Base-by-base conservation (phyloP, 1,140 invertebrate genomes). In the Pseudobourletiella spinata region DNA sequence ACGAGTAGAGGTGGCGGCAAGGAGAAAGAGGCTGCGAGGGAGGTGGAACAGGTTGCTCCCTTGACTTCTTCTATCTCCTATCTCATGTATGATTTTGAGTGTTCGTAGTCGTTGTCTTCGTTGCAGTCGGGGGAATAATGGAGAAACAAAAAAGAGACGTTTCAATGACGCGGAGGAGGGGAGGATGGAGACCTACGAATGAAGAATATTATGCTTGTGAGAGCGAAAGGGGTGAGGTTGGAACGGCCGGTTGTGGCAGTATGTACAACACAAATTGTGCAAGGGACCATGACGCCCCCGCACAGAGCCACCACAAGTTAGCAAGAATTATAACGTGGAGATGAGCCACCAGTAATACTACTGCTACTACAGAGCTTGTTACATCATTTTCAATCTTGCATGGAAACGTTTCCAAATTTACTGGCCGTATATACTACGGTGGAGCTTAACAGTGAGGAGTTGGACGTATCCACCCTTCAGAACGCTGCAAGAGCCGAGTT, bases 271-370 rank as follows among this genome's bases (percentile, higher is more conserved):
- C 14, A 28, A 30, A 52, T 60, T 60, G 59, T 52, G 59, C 59
- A 61, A 43, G 59, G 35, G 59, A 35, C 25, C 59, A 56, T 55
- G 59, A 61, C 59, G 59, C 59, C 52, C 59, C 39, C 59, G 51
- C 50, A 39, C n/a, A 39, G n/a, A 11, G n/a, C 8, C n/a, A 39
- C n/a, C 32, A 39, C 32, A 39, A 39, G 32, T 39, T n/a, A 11
- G n/a, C 32, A 39, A n/a, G n/a, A n/a, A n/a, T n/a, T n/a, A n/a
- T n/a, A n/a, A n/a, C n/a, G n/a, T n/a, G n/a, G n/a, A n/a, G n/a
- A n/a, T n/a, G n/a, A n/a, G n/a, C n/a, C n/a, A n/a, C n/a, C n/a
- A n/a, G n/a, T n/a, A n/a, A n/a, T n/a, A n/a, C n/a, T n/a, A n/a
- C n/a, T n/a, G n/a, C n/a, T n/a, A n/a, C n/a, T 39, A 39, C 32